Conservation (phyloP, 2,113 vertebrate genomes). For the Callopanchax toddi region DNA sequence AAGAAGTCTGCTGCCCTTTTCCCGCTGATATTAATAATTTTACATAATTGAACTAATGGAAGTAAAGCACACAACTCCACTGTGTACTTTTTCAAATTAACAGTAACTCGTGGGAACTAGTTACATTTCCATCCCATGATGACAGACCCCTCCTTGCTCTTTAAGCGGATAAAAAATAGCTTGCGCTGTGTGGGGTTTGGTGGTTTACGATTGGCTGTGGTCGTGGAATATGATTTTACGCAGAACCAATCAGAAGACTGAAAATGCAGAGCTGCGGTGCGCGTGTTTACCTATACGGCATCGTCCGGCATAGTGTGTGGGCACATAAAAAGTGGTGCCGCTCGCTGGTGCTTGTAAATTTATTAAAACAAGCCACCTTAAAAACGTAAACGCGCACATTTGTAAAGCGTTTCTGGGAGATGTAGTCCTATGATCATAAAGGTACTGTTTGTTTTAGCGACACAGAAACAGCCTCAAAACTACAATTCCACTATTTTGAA, state of each 20-base stretch:
- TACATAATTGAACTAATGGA: conserved; percentile 5
- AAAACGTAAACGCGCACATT: fast-evolving
- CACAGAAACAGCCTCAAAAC: conserved; percentile 44
- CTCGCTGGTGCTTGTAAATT: fast-evolving
- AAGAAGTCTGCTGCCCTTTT: conserved; percentile 19
- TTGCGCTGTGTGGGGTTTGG: conserved; percentile 20
- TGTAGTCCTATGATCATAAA: conserved; percentile 38
- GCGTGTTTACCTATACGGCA: fast-evolving
- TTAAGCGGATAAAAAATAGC: conserved; percentile 63
- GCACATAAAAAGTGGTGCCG: neutral
- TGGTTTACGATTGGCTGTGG: conserved; percentile 54
- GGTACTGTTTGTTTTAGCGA: fast-evolving
- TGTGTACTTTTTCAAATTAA: conserved; percentile 45
- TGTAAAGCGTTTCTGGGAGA: conserved; percentile 18
- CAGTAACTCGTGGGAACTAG: conserved; percentile 22
- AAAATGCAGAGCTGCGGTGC: neutral
- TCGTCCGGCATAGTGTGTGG: fast-evolving
- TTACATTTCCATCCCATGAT: conserved; percentile 24
- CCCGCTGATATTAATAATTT: conserved; percentile 23
- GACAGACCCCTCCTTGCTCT: conserved; percentile 46
- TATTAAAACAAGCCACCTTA: fast-evolving
- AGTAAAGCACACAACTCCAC: neutral
- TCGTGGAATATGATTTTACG: conserved; percentile 32
- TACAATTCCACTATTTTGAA: conserved; percentile 70
- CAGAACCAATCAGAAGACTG: conserved; percentile 47